Evolutionary conservation across 2,113 vertebrate species (phyloP).

Genomic region (Xiphorhynchus elegans): DNA sequence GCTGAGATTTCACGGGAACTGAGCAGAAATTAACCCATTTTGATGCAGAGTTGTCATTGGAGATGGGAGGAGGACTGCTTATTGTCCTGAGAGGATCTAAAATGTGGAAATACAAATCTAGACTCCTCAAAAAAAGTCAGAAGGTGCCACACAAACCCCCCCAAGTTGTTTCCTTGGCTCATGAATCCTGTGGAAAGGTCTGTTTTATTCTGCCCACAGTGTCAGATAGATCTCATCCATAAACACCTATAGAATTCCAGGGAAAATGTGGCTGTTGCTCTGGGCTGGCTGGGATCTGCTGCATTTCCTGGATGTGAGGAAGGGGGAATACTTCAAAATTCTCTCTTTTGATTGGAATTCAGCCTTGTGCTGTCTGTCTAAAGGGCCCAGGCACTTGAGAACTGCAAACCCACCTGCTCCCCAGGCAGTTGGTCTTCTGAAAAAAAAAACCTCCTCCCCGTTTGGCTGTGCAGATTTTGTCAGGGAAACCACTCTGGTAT

Average conservation of each 20-base stretch:
- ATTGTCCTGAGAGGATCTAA: neutral
- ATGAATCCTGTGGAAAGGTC: neutral
- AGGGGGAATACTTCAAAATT: fast-evolving
- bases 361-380: neutral
- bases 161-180: neutral
- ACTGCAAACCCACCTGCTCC: neutral
- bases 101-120: neutral
- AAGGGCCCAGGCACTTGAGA: neutral
- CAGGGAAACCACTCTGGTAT: neutral
- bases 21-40: neutral
- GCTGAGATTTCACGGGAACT: neutral
- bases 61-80: neutral
- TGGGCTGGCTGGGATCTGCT: neutral
- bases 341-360: neutral
- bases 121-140: fast-evolving
- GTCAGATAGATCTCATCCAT: neutral
- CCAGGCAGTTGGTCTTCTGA: neutral
- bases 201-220: neutral
- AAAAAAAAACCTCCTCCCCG: neutral
- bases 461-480: neutral
- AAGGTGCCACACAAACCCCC: neutral
- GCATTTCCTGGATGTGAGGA: neutral
- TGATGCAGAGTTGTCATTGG: neutral
- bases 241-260: fast-evolving
- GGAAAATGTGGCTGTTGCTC: neutral